Conservation (phyloP, 2,888 invertebrate species). For the Gari tellinella region DNA sequence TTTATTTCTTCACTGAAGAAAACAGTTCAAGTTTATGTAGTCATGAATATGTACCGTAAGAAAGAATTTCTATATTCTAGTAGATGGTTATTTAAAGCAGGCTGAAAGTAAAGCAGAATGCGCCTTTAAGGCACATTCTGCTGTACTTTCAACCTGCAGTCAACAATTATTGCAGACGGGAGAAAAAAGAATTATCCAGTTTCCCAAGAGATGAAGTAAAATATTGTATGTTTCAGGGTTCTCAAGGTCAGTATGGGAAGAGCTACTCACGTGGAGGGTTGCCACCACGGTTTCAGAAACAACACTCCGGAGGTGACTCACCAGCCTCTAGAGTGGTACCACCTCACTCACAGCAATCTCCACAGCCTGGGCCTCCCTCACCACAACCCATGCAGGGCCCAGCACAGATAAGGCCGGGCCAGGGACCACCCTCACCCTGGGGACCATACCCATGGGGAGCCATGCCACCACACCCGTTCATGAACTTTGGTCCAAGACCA, state of each 20-base stretch:
- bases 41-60: no score
- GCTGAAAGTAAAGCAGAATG: no score
- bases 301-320: constrained; percentile 66
- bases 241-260: constrained; percentile 84
- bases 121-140: no score
- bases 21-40: no score
- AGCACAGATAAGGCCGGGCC: constrained; percentile 78
- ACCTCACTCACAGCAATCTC: constrained; percentile 47
- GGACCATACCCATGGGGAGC: constrained; percentile 66
- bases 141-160: no score
- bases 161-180: no score
- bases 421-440: constrained; percentile 79
- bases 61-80: no score
- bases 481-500: constrained; percentile 77
- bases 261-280: constrained; percentile 91
- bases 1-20: no score
- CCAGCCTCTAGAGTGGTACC: constrained; percentile 35
- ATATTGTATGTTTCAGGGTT: constrained; percentile 4
- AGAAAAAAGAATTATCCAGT: no score
- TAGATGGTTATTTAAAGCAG: no score
- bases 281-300: constrained; percentile 89
- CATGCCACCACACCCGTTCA: constrained; percentile 76
- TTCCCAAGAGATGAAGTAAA: no score
- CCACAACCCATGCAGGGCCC: constrained; percentile 61
- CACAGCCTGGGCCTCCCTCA: constrained; percentile 66